Conservation (phyloP, 2,113 vertebrate species). For the Eretmochelys imbricata region DNA sequence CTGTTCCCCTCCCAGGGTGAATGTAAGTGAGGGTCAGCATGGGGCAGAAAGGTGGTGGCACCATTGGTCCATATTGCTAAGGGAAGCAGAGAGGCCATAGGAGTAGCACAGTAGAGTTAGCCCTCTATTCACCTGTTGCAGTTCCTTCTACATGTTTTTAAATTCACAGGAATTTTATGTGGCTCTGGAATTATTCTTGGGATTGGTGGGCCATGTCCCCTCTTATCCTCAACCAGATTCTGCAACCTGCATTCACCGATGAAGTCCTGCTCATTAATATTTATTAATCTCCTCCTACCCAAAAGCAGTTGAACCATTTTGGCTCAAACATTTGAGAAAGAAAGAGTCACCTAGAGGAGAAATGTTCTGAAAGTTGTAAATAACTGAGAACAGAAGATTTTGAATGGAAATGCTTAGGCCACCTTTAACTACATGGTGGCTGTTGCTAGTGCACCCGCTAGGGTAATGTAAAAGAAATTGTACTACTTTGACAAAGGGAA, state of each 20-base stretch:
- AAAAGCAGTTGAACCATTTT: neutral
- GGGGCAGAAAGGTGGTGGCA: too few species aligned
- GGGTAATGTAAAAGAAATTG: neutral
- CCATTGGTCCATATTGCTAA: too few species aligned
- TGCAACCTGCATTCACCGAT: neutral
- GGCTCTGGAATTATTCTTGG: neutral
- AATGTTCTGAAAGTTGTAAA: neutral
- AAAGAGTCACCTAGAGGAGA: neutral
- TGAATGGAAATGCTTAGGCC: neutral
- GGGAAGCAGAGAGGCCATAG: neutral
- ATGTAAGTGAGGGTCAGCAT: too few species aligned
- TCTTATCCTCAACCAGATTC: neutral
- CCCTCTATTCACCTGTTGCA: neutral
- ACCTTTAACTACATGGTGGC: rapidly evolving
- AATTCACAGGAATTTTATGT: neutral
- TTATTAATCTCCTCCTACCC: neutral
- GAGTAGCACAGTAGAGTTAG: neutral
- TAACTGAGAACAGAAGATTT: neutral
- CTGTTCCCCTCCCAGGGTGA: too few species aligned
- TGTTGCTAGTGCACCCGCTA: neutral
- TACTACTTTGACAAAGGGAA: neutral
- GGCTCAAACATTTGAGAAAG: neutral
- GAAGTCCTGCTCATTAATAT: neutral
- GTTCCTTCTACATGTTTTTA: neutral
- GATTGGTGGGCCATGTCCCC: neutral